These are phyloP conservation scores for Stomorhina lunata DNA, from an alignment of 2,888 invertebrate species.

Conservation along the genomic window DNA sequence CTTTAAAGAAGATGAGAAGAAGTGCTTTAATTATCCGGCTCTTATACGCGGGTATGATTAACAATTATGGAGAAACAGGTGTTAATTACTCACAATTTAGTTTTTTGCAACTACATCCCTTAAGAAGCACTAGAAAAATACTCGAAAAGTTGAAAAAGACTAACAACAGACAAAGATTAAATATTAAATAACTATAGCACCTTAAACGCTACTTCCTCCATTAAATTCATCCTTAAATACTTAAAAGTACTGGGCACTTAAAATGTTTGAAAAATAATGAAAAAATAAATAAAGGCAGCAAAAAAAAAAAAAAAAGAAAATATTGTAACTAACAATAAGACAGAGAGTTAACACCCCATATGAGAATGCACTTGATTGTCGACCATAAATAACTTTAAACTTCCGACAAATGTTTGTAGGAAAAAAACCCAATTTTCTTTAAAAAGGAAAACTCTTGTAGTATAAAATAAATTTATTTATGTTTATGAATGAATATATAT, in stretches of 20 bases:
- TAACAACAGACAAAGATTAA: conserved; percentile 42
- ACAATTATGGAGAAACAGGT: conserved; percentile 64
- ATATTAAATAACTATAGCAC: conserved; percentile 36
- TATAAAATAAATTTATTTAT: conserved; percentile 10
- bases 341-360: conserved; percentile 61
- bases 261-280: conserved; percentile 6
- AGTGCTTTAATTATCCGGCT: conserved; percentile 36
- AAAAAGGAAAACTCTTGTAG: background rate
- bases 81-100: conserved; percentile 55
- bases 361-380: conserved; percentile 65
- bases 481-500: background rate
- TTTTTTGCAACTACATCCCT: background rate
- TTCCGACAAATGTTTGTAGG: conserved; percentile 55
- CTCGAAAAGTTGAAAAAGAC: background rate
- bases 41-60: conserved; percentile 56
- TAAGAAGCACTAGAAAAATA: background rate
- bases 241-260: conserved; percentile 25
- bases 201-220: conserved; percentile 35
- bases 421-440: conserved; percentile 22
- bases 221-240: background rate
- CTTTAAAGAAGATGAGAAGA: background rate
- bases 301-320: conserved; percentile 52
- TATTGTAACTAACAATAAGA: conserved; percentile 58
- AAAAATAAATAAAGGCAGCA: conserved; percentile 24
- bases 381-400: conserved; percentile 65